Evolutionary conservation across 1,140 invertebrate species (phyloP).

Genomic region (Lepidurus arcticus): DNA sequence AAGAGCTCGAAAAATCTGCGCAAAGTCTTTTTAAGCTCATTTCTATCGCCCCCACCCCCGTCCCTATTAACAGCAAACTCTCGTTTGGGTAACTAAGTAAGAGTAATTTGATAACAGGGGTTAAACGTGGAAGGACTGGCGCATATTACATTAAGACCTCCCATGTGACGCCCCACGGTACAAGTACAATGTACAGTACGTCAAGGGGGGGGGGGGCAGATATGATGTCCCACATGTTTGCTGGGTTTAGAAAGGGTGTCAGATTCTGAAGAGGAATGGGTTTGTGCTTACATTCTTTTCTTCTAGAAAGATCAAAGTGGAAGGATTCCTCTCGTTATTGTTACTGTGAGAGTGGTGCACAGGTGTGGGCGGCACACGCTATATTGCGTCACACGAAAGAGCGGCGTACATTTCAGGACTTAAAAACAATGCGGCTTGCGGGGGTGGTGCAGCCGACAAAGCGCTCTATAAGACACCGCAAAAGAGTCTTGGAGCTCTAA

Average conservation of each 20-base stretch:
- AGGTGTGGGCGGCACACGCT: not conserved
- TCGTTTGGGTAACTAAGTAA: no score
- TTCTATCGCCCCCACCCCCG: not conserved
- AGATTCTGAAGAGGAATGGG: not conserved
- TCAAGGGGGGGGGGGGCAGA: not conserved
- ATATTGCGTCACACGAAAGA: not conserved
- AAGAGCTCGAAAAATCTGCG: not conserved
- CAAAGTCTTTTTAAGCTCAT: slow-evolving; percentile 2
- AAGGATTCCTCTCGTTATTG: no score
- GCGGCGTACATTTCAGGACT: not conserved
- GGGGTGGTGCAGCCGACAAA: not conserved
- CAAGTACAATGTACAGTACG: not conserved
- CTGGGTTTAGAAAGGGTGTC: not conserved
- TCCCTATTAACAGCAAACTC: not conserved
- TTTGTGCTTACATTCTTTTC: not conserved
- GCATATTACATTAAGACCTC: not conserved
- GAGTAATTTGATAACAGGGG: not conserved
- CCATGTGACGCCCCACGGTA: not conserved
- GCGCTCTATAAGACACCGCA: not conserved
- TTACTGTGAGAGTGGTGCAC: not conserved
- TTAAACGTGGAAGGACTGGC: not conserved
- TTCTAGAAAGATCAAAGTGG: no score
- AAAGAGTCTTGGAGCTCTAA: not conserved
- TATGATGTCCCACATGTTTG: not conserved
- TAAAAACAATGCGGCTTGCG: not conserved